Base-by-base conservation (phyloP, 2,888 invertebrate genomes). In the Hydroisotoma schaefferi region DNA sequence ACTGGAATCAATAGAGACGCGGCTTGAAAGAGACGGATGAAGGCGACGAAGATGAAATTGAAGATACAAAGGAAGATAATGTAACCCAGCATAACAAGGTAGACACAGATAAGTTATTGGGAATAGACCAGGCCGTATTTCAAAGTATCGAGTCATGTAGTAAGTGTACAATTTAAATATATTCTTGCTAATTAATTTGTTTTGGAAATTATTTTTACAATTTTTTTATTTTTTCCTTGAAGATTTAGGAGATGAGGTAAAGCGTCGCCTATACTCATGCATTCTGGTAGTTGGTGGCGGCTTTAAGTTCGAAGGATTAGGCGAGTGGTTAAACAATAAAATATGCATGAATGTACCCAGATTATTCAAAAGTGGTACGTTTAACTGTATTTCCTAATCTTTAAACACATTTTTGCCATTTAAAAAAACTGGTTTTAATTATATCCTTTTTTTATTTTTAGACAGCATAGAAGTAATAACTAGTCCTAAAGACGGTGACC, bases 271-370 rank as follows among this genome's bases (percentile, higher is more conserved):
- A 93, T 94, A 92, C 76, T 90, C 90, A 57, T 90, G 89, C 73
- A 89, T 95, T 65, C 79, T 95, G 23, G 85, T 95, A 1, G 90
- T 95, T 5, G 95, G 95, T 5, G 93, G 94, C 2, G 93, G 93
- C 1, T 87, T 91, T 75, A 93, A 93, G 77, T 87, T 93, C 69
- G 84, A 86, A 53, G 92, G 88, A 1, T 83, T 93, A 47, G 85
- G 87, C 23, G 84, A 86, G 62, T 94, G 94, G 93, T 79, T 95
- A 10, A 91, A 93, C 74, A 91, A 91, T 74, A 82, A 90, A 69
- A 83, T 94, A 61, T 86, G 87, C 6, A 80, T 90, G 57, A 90
- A 92, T 77, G 89, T 90, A 72, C 90, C 91, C 0, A 85, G 86
- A 72, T 80, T 85, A 70, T 88, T 86, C 74, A 82, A 89, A 76